Evolutionary conservation across 2,888 invertebrate species (phyloP), one percentile per base, ranked within the genome.

Genomic region (Podabrus alpinus): DNA sequence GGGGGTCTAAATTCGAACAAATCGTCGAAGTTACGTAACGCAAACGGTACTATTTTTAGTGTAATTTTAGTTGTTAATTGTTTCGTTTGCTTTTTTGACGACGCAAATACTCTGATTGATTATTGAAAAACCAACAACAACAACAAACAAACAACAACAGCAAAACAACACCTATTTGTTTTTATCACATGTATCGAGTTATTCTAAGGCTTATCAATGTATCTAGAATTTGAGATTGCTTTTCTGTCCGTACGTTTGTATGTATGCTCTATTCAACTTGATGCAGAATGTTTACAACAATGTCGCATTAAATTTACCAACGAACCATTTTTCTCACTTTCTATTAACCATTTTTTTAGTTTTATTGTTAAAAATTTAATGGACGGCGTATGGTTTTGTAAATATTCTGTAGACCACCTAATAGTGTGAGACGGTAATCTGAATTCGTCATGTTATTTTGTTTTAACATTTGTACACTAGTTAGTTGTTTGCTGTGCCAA

Each of bases 191-290:
- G 77, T 80, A 81, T 78, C 79, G 78, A 80, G 79, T 80, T 80
- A 72, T 72, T 71, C 75, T 77, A 79, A 74, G 77, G 82, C 82
- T 82, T 82, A 76, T 82, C 79, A 79, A 74, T 82, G 82, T 82
- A 81, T 79, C 78, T 80, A 82, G 80, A 80, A 78, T 81, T 82
- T 81, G 79, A 78, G 80, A 81, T 80, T 81, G 78, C 80, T 78
- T 79, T 81, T 80, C 81, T 80, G 79, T 81, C 79, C 75, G 80
- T 81, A 81, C 75, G 77, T 79, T 77, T 80, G 76, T 80, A 82
- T 82, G 80, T 82, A 82, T 77, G 70, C 80, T 77, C 80, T 78
- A 80, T 76, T 80, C 79, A 78, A 79, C 69, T 79, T 79, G 76
- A 80, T 19, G 16, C 76, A 72, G 76, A 76, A 79, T 72, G 76